Conservation (phyloP, 2,113 vertebrate species). For the Geococcyx californianus region DNA sequence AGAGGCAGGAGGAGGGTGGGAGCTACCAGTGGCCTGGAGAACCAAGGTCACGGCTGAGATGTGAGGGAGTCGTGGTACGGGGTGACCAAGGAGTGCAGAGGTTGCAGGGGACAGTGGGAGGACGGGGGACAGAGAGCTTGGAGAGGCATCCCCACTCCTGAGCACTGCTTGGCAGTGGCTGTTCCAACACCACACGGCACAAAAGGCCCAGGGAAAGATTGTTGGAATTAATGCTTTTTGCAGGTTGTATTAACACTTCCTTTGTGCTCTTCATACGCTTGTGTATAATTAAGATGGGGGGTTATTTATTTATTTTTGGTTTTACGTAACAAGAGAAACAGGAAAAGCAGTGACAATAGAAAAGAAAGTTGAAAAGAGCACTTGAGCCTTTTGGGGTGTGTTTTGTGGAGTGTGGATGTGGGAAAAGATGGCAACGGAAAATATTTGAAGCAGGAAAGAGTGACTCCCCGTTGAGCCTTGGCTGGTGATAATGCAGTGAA, state of each 20-base stretch:
- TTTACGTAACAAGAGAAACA: not conserved
- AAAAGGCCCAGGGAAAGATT: not conserved
- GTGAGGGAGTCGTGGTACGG: not conserved
- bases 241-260: conserved; percentile 58
- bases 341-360: not conserved
- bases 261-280: conserved; percentile 27
- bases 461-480: not conserved
- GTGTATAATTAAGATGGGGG: conserved; percentile 52
- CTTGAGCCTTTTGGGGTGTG: not conserved
- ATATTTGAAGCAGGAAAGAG: not conserved
- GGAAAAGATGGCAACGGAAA: not conserved
- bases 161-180: not conserved
- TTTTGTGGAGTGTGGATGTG: too few species aligned
- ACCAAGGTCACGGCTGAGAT: not conserved
- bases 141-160: not conserved
- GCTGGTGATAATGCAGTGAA: accelerated
- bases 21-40: not conserved
- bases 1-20: not conserved
- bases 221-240: conserved; percentile 38
- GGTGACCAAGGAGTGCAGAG: not conserved
- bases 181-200: not conserved
- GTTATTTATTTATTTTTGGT: conserved; percentile 29
- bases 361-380: not conserved
- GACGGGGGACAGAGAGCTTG: not conserved
- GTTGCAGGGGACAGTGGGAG: not conserved